Conservation (phyloP, 2,797 vertebrate genomes). For the Mareca strepera region DNA sequence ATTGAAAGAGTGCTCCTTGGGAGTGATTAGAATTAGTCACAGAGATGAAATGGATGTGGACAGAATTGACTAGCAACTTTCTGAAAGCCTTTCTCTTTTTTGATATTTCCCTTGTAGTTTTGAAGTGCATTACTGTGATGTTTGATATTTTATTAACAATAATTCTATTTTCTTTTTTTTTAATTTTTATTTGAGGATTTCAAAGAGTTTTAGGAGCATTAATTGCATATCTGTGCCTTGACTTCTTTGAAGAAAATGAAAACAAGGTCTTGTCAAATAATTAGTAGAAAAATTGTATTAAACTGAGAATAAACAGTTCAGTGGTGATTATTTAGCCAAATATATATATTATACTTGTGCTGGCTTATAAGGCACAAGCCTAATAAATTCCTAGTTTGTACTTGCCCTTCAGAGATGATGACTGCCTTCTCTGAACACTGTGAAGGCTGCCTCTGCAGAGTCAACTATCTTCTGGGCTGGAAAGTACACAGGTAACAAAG, state of each 20-base stretch:
- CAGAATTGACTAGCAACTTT: neutral
- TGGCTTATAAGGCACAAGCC: neutral
- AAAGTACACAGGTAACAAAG: neutral
- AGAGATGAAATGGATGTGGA: neutral
- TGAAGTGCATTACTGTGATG: neutral
- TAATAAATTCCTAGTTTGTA: neutral
- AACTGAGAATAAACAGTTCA: neutral
- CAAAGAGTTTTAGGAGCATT: conserved; percentile 19
- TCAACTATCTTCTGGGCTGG: neutral
- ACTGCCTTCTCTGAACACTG: neutral
- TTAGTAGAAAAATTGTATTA: neutral
- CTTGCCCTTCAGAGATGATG: neutral
- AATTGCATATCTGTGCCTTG: conserved; percentile 14
- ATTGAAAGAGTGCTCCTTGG: neutral
- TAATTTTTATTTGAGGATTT: neutral
- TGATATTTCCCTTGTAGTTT: conserved; percentile 19
- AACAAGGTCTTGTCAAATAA: neutral
- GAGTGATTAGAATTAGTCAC: conserved; percentile 1
- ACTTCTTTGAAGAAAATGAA: neutral
- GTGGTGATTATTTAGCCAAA: neutral
- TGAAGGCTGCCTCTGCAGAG: neutral
- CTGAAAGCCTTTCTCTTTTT: neutral
- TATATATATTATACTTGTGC: neutral
- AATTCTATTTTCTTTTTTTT: neutral
- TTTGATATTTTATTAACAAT: conserved; percentile 51